Conservation (phyloP, 1,140 invertebrate species). For the Coelopa frigida region DNA sequence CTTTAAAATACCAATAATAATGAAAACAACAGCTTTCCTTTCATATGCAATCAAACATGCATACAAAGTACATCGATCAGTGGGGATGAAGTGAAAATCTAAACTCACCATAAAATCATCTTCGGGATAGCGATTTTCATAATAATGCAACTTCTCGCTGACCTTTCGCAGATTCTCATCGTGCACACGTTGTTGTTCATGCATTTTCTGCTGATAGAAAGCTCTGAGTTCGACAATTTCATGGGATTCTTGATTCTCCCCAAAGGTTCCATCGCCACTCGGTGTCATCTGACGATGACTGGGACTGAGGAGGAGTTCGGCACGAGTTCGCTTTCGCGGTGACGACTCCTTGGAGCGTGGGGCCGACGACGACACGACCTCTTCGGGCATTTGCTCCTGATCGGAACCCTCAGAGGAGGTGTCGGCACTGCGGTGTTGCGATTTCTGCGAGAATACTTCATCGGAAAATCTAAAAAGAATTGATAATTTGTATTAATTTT, state of each 20-base stretch:
- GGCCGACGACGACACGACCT: slow-evolving; percentile 5
- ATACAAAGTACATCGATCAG: too few relatives aligned
- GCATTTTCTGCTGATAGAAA: slow-evolving; percentile 37
- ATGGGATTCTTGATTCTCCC: slow-evolving; percentile 10
- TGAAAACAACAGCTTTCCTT: too few relatives aligned
- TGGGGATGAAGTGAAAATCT: too few relatives aligned
- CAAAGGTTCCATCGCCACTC: slow-evolving; percentile 18
- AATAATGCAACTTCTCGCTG: slow-evolving; percentile 28
- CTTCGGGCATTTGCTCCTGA: slow-evolving; percentile 30
- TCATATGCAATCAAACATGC: too few relatives aligned
- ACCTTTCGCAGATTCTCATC: slow-evolving; percentile 30
- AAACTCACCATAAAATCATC: slow-evolving; percentile 40
- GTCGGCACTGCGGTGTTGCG: slow-evolving; percentile 40
- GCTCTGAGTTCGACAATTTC: slow-evolving; percentile 30
- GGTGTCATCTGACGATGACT: slow-evolving; percentile 40
- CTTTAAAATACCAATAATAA: too few relatives aligned
- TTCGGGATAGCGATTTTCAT: slow-evolving; percentile 31
- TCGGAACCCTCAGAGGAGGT: slow-evolving; percentile 36
- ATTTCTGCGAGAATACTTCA: slow-evolving; percentile 62
- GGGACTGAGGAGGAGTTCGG: slow-evolving; percentile 34
- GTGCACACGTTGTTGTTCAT: slow-evolving; percentile 28
- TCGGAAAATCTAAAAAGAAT: slow-evolving; percentile 54
- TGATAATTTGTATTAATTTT: too few relatives aligned
- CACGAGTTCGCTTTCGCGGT: slow-evolving; percentile 31
- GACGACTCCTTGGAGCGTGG: slow-evolving; percentile 24